phyloP scores from a whole-genome alignment of 2,888 invertebrate genomes.

The Andrena marginata region DNA sequence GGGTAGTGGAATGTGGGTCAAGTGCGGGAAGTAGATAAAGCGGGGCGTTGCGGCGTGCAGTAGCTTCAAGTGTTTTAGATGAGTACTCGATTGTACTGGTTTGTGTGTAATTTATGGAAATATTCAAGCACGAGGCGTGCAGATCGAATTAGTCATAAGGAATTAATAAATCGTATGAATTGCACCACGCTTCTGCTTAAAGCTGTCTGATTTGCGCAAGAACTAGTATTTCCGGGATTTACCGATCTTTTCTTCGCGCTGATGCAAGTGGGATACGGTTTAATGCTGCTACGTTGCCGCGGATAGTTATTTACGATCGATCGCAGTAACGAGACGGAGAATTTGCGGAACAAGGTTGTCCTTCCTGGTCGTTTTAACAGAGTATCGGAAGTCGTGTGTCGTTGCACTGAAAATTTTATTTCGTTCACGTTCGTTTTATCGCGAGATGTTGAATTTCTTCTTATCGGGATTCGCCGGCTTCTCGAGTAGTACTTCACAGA shows the following conservation, averaged over 20 bases:
- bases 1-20: too few species aligned
- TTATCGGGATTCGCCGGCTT: too few species aligned
- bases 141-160: neutral
- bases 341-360: neutral
- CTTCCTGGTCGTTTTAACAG: too few species aligned
- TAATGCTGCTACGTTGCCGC: neutral
- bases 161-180: neutral
- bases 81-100: neutral
- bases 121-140: neutral
- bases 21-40: too few species aligned
- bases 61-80: too few species aligned
- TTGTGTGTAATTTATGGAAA: neutral
- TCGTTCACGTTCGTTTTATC: too few species aligned
- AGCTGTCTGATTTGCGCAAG: neutral
- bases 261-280: neutral
- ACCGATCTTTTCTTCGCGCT: neutral
- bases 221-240: constrained; percentile 6
- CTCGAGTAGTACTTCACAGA: neutral
- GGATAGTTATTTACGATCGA: neutral
- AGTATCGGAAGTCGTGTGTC: too few species aligned
- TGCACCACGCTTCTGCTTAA: neutral
- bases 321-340: neutral
- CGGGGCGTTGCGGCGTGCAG: too few species aligned
- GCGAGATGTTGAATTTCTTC: too few species aligned
- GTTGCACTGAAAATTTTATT: too few species aligned